Percentiles rank a stretch among this genome's conserved stretches.
phyloP scores from a whole-genome alignment of 2,797 vertebrate genomes.

The Hybognathus amarus region DNA sequence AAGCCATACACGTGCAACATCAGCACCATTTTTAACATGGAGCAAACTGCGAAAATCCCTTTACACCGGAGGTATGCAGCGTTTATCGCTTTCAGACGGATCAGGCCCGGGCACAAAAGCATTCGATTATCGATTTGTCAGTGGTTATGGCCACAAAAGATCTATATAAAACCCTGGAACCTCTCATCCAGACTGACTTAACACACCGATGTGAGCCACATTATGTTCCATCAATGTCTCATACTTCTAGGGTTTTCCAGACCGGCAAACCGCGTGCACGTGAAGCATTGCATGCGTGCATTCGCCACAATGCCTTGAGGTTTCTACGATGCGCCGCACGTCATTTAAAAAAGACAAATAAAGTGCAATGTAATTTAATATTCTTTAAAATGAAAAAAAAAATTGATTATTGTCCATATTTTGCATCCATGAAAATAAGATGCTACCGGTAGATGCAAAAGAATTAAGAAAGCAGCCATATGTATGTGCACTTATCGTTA shows the following conservation, averaged over 20 bases:
- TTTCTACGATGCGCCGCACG: background rate
- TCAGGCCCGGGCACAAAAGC: background rate
- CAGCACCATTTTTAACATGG: conserved; percentile 47
- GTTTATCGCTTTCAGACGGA: background rate
- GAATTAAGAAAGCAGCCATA: background rate
- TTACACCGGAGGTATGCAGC: background rate
- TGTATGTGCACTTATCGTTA: background rate
- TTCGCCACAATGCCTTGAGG: background rate
- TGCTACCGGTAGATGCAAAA: background rate
- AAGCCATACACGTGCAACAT: conserved; percentile 31
- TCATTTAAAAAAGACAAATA: background rate
- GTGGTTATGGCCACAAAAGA: background rate
- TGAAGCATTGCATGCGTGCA: background rate
- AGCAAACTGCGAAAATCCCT: conserved; percentile 23
- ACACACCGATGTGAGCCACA: background rate
- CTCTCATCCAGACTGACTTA: background rate
- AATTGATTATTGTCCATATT: background rate
- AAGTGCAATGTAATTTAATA: background rate
- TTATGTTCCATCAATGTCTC: conserved; percentile 8
- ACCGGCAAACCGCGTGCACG: conserved; percentile 19
- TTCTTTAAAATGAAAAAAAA: background rate
- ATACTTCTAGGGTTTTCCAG: conserved; percentile 31
- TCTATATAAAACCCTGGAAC: background rate
- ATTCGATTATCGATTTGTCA: conserved; percentile 16
- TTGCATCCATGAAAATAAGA: background rate